phyloP scores from a whole-genome alignment of 2,113 vertebrate species.

The Spea bombifrons region DNA sequence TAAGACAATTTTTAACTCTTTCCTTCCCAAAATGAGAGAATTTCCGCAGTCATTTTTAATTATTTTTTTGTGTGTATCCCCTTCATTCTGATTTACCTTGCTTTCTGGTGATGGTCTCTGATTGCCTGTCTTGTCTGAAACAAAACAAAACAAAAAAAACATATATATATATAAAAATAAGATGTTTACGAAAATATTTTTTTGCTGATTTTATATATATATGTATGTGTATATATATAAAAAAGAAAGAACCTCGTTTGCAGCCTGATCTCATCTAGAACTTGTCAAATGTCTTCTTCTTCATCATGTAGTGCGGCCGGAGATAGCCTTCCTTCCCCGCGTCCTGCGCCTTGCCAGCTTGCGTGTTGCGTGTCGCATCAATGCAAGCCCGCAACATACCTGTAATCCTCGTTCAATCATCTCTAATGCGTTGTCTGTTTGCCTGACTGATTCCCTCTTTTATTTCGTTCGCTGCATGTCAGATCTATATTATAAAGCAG shows the following conservation, averaged over 20 bases:
- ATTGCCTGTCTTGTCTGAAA: conserved; percentile 99
- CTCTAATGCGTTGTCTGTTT: conserved; percentile 65
- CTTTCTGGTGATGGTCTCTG: conserved; percentile 96
- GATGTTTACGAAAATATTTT: conserved; percentile 58
- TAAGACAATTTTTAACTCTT: conserved; percentile 53
- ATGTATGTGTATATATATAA: conserved; percentile 42
- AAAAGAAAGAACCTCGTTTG: conserved; percentile 90
- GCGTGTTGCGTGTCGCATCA: conserved; percentile 57
- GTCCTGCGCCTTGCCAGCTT: conserved; percentile 55
- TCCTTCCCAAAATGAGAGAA: conserved; percentile 38
- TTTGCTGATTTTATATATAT: conserved; percentile 27
- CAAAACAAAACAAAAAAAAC: conserved; percentile 50
- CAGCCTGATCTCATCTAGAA: conserved; percentile 94
- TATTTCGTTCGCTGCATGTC: conserved; percentile 65
- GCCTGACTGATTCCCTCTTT: conserved; percentile 52
- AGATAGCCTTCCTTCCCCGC: conserved; percentile 56
- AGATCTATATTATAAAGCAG: conserved; percentile 12
- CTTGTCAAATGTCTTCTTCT: conserved; percentile 64
- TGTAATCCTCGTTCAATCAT: conserved; percentile 55
- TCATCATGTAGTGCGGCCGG: conserved; percentile 62
- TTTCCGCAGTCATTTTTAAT: conserved; percentile 27
- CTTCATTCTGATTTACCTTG: conserved; percentile 67
- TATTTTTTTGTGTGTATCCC: conserved; percentile 50
- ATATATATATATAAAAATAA: background rate
- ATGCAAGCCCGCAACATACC: conserved; percentile 58